Evolutionary conservation across 2,113 vertebrate species (phyloP).

Genomic region (Percopsis transmontana): DNA sequence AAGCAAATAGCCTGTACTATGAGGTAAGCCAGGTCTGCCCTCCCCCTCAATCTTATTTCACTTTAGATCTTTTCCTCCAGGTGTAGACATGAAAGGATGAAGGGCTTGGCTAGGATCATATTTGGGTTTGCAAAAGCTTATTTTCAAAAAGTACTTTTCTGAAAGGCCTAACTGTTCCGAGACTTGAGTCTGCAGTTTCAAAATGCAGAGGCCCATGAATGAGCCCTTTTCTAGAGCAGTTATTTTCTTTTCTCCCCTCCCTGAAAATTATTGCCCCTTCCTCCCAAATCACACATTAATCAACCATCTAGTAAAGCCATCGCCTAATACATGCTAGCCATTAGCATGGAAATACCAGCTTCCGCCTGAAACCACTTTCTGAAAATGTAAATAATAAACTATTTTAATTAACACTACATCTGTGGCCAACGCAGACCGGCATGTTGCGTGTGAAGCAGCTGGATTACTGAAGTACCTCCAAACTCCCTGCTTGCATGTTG

Average conservation of each 20-base stretch:
- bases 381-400: constrained; percentile 56
- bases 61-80: constrained; percentile 71
- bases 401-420: constrained; percentile 59
- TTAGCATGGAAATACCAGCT: constrained; percentile 28
- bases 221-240: constrained; percentile 62
- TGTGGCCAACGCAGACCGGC: constrained; percentile 27
- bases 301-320: constrained; percentile 9
- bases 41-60: constrained; percentile 12
- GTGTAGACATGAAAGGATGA: constrained; percentile 78
- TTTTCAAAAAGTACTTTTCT: constrained; percentile 61
- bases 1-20: constrained; percentile 71
- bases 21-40: constrained; percentile 58
- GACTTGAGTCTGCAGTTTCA: constrained; percentile 48
- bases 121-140: constrained; percentile 72
- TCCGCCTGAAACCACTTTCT: constrained; percentile 25
- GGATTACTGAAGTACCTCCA: constrained; percentile 45
- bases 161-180: constrained; percentile 73
- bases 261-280: constrained; percentile 33
- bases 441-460: constrained; percentile 58
- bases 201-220: constrained; percentile 72
- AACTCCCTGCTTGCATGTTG: constrained; percentile 51
- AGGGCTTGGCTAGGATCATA: constrained; percentile 63
- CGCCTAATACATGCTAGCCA: constrained; percentile 24
- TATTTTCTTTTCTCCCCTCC: constrained; percentile 58
- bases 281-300: constrained; percentile 29